These are phyloP conservation scores for Charadrius vociferus DNA, from an alignment of 2,113 vertebrate species.

Conservation along the genomic window DNA sequence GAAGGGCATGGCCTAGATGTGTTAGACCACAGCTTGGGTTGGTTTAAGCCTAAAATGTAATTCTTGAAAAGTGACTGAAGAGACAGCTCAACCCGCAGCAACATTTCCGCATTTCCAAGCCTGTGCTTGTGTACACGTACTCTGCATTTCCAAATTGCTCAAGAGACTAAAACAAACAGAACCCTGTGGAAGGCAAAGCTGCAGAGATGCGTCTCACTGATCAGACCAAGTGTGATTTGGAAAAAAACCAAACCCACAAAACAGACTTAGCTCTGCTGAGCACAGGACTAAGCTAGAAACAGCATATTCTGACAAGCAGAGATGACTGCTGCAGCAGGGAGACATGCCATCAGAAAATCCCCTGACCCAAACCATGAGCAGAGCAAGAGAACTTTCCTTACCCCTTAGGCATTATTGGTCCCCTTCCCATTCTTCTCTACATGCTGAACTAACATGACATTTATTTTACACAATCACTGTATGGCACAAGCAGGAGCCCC, in stretches of 20 bases:
- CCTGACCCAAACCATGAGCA: background rate
- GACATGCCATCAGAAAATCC: background rate
- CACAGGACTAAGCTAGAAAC: background rate
- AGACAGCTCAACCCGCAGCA: background rate
- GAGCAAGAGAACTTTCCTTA: background rate
- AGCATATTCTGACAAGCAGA: background rate
- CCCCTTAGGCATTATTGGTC: background rate
- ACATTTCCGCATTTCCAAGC: background rate
- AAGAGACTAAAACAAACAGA: slow-evolving; percentile 11
- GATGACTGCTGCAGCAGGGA: background rate
- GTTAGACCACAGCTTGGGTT: background rate
- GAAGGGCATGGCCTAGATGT: background rate
- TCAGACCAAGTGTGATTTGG: background rate
- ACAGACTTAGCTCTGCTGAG: background rate
- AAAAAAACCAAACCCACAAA: background rate
- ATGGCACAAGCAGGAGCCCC: slow-evolving; percentile 12
- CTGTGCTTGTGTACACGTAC: background rate
- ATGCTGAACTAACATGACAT: background rate
- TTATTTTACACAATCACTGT: slow-evolving; percentile 1
- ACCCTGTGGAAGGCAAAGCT: background rate
- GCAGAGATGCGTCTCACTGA: background rate
- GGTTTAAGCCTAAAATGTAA: background rate
- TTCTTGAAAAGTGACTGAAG: background rate
- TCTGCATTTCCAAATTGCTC: background rate
- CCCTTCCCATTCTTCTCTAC: background rate